A percentile compares a stretch with the other conserved stretches of the same genome.
Evolutionary conservation across 2,888 invertebrate genomes (phyloP).

Genomic region (Polyploca ridens): DNA sequence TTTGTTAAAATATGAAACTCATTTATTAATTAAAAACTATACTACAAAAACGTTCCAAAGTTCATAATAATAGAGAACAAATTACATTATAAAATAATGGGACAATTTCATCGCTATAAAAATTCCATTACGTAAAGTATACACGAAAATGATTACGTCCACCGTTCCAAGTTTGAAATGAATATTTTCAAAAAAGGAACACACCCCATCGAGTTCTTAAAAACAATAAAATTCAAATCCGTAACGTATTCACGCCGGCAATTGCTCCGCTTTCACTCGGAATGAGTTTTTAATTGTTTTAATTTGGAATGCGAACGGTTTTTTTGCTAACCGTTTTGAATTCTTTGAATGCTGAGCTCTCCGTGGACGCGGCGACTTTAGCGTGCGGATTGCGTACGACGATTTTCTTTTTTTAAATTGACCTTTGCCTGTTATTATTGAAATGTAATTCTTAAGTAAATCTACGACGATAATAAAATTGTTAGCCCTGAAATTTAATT

Average conservation of each 20-base stretch:
- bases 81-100: not conserved
- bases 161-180: constrained; percentile 12
- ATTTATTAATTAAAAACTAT: too few relatives aligned
- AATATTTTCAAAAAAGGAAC: constrained; percentile 18
- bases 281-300: constrained; percentile 72
- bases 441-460: too few relatives aligned
- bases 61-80: not conserved
- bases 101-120: not conserved
- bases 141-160: not conserved
- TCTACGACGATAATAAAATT: too few relatives aligned
- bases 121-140: not conserved
- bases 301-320: constrained; percentile 54
- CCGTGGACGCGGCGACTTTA: constrained; percentile 23
- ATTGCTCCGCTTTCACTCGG: constrained; percentile 49
- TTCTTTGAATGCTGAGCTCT: constrained; percentile 49
- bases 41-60: too few relatives aligned
- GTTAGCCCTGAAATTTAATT: too few relatives aligned
- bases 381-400: constrained; percentile 35
- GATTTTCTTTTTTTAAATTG: constrained; percentile 19
- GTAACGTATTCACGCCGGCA: constrained; percentile 42
- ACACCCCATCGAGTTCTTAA: constrained; percentile 21
- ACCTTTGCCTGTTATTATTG: not conserved
- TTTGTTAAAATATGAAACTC: too few relatives aligned
- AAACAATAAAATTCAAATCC: constrained; percentile 46
- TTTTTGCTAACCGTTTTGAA: constrained; percentile 56